A percentile compares a stretch with the other conserved stretches of the same genome.
phyloP scores from a whole-genome alignment of 2,888 invertebrate species.

The Cryptocephalus moraei region DNA sequence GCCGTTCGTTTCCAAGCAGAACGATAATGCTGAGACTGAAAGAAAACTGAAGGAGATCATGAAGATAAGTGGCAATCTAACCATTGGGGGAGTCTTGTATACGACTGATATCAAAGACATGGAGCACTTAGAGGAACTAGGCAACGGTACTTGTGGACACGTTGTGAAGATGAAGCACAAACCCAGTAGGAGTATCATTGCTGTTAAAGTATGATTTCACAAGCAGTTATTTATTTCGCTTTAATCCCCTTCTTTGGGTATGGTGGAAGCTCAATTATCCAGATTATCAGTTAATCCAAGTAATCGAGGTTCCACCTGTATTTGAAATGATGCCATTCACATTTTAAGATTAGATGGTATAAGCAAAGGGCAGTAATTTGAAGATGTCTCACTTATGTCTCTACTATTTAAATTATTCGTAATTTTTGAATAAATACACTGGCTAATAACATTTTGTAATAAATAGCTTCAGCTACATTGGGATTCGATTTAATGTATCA shows the following conservation, averaged over 20 bases:
- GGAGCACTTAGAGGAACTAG: constrained; percentile 77
- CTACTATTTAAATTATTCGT: too few relatives aligned
- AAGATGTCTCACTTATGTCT: too few relatives aligned
- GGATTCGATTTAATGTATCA: too few relatives aligned
- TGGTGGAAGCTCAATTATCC: too few relatives aligned
- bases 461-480: too few relatives aligned
- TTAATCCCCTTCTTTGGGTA: background rate
- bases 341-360: too few relatives aligned
- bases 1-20: constrained; percentile 47
- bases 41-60: constrained; percentile 84
- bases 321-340: background rate
- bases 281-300: too few relatives aligned
- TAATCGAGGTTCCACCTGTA: background rate
- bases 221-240: background rate
- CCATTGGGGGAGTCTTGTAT: constrained; percentile 68
- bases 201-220: constrained; percentile 65
- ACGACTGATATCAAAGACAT: constrained; percentile 74
- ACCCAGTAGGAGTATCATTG: constrained; percentile 76
- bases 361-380: too few relatives aligned
- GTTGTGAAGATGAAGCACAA: constrained; percentile 94
- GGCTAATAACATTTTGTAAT: too few relatives aligned
- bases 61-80: constrained; percentile 85
- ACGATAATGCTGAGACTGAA: constrained; percentile 58
- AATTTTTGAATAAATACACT: too few relatives aligned
- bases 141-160: constrained; percentile 94